Evolutionary conservation across 1,140 invertebrate genomes (phyloP), one percentile per base, ranked within the genome.

Genomic region (Drosophila ohnishii): DNA sequence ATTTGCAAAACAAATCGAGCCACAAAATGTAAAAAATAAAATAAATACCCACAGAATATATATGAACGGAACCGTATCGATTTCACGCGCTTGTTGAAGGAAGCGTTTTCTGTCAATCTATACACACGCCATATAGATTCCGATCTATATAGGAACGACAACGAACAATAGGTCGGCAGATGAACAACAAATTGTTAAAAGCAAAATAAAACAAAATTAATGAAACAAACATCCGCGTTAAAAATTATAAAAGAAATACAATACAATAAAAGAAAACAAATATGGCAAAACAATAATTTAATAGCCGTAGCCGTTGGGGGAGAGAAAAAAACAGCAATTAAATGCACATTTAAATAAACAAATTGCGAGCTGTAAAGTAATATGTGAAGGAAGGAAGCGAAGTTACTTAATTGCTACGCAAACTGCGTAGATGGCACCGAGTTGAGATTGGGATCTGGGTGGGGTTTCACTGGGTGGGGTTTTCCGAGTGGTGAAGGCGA

Each of bases 301-400:
- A 69, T 56, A 35, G 50, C 30, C 30, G 30, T 30, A 39, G 53
- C 42, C 64, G 25, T 19, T 19, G n/a, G 30, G 28, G 32, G 4
- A 22, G 6, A 2, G 32, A 32, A 13, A 76, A 19, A 80, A 69
- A 80, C 60, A 81, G 64, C 64, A 85, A 78, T 85, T 85, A 85
- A 78, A 63, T 81, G 78, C 61, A 74, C 63, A 81, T 86, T 81
- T 85, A 80, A 78, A 80, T 40, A 86, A 84, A 84, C 74, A 73
- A 83, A 77, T 42, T 56, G 37, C 44, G 28, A 28, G 44, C 45
- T 37, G 50, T 70, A 57, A 76, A 59, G 45, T 37, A 75, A 47
- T 47, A 48, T 48, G 55, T 47, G 44, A 10, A 7, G 70, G 39
- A 47, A 25, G 72, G 39, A 58, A 75, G 53, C 19, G 9, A 58